Evolutionary conservation across 2,888 invertebrate genomes (phyloP).

Genomic region (Tenthredo amoena): DNA sequence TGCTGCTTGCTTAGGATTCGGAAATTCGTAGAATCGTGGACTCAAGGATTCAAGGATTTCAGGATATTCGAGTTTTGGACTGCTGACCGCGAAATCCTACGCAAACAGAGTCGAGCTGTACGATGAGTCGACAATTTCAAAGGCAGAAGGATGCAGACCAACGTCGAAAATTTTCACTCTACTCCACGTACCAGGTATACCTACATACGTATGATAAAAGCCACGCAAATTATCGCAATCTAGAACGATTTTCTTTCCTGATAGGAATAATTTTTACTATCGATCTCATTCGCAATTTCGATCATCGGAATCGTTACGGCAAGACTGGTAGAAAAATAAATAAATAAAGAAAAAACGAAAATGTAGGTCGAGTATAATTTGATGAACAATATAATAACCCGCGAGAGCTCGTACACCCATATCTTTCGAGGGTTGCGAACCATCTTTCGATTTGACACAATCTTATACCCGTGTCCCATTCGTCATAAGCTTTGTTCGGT

Average conservation of each 20-base stretch:
- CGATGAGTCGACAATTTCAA: constrained; percentile 37
- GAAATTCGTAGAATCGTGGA: not conserved
- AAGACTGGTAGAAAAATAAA: not conserved
- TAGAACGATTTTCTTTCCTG: too few relatives aligned
- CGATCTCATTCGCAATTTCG: too few relatives aligned
- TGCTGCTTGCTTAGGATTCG: constrained; percentile 35
- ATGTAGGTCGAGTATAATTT: not conserved
- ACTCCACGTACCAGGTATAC: not conserved
- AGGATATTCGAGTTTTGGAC: constrained; percentile 20
- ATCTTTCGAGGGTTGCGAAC: not conserved
- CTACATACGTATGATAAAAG: not conserved
- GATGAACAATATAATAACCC: not conserved
- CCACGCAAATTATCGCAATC: not conserved
- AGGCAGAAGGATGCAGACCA: constrained; percentile 4
- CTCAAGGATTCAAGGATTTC: constrained; percentile 30
- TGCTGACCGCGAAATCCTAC: constrained; percentile 49
- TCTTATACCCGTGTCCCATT: constrained; percentile 31
- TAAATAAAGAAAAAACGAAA: not conserved
- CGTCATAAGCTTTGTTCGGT: constrained; percentile 16
- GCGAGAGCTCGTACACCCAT: not conserved
- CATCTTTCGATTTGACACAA: constrained; percentile 36
- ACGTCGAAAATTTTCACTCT: constrained; percentile 4
- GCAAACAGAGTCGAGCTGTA: constrained; percentile 16
- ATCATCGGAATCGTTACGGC: not conserved
- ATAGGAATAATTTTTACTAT: too few relatives aligned